Evolutionary conservation across 2,113 vertebrate genomes (phyloP).

Genomic region (Peromyscus californicus): DNA sequence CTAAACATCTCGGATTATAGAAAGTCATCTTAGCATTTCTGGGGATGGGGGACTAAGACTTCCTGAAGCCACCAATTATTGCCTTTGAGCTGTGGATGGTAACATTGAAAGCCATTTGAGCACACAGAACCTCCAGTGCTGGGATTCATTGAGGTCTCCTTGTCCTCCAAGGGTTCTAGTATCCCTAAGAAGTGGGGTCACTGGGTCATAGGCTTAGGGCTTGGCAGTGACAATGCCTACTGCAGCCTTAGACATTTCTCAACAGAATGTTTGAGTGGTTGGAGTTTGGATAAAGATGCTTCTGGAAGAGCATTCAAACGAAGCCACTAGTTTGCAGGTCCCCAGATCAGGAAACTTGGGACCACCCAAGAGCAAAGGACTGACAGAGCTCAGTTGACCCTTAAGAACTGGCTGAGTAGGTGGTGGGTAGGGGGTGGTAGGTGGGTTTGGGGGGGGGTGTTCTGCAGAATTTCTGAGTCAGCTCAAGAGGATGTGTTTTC

Average conservation of each 20-base stretch:
- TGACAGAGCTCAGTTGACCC: not conserved
- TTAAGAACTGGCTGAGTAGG: not conserved
- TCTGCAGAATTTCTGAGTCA: too few relatives aligned
- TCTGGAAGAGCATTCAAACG: not conserved
- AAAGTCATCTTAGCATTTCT: not conserved
- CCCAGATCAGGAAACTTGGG: not conserved
- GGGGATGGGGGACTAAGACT: not conserved
- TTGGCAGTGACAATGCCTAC: not conserved
- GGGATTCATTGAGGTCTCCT: not conserved
- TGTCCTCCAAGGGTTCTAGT: not conserved
- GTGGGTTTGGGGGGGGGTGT: too few relatives aligned
- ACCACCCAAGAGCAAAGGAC: not conserved
- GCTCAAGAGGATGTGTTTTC: not conserved
- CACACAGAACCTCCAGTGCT: not conserved
- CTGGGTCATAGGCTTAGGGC: not conserved
- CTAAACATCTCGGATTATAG: not conserved
- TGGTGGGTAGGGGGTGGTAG: not conserved
- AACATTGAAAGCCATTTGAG: not conserved
- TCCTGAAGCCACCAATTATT: not conserved
- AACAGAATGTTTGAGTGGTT: too few relatives aligned
- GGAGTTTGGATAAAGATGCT: not conserved
- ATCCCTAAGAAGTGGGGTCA: not conserved
- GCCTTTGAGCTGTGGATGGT: not conserved
- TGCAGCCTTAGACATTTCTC: not conserved
- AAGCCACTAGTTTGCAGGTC: not conserved